Evolutionary conservation across 2,113 vertebrate genomes (phyloP), one percentile per base, ranked within the genome.

Genomic region (Brachirus orientalis): DNA sequence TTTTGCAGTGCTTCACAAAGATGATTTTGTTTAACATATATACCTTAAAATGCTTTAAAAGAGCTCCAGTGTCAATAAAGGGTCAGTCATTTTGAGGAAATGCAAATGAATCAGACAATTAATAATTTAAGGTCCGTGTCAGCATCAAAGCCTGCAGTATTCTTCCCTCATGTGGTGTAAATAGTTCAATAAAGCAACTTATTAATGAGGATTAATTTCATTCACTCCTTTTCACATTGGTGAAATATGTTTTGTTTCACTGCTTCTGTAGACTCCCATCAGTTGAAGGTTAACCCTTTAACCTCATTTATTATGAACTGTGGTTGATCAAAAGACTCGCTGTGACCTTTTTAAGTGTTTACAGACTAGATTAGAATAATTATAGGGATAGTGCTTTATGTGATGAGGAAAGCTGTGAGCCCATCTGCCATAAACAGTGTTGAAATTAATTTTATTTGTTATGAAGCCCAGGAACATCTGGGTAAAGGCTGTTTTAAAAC

Each of bases 181-280:
- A 88, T 82, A 86, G 80, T 86, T 90, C 85, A 88, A 89, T 87
- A 88, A 90, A 84, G 80, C 88, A 46, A 90, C 48, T 90, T 90
- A 88, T 91, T 91, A 90, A 94, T 90, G 83, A 84, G 72, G 67
- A 68, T 77, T 91, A 90, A 93, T 91, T 86, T 86, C 80, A 86
- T 75, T 70, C 18, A 61, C 59, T 83, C 79, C 70, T 54, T 83
- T 76, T 73, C 72, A 40, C 66, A 76, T 61, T 72, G 36, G 61
- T 58, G 65, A 85, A 79, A 18, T 53, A 38, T 61, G 46, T 67
- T 89, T 87, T 84, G 66, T 84, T 63, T 84, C 67, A 36, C 45
- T 41, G 50, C 43, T n/a, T n/a, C n/a, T n/a, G n/a, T n/a, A n/a
- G n/a, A n/a, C n/a, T n/a, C n/a, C n/a, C 58, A 51, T 66, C 48